Evolutionary conservation across 1,140 invertebrate genomes (phyloP), one percentile per base, ranked within the genome.

Genomic region (Melipona quadrifasciata): DNA sequence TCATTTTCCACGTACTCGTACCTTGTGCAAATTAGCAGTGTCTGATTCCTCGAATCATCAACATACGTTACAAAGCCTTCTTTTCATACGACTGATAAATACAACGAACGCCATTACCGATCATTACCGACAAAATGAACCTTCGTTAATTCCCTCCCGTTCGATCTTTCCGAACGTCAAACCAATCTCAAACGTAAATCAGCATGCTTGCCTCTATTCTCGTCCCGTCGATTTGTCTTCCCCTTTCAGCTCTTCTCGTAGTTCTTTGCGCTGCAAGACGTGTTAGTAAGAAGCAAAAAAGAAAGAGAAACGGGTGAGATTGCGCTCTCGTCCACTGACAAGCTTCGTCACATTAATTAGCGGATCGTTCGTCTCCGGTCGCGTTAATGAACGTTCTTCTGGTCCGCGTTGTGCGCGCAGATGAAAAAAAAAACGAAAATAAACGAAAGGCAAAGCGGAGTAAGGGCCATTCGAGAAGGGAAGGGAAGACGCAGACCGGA

Each of bases 331-430:
- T 87, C 81, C 58, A 80, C 80, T 82, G 82, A 87, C 82, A 86
- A 90, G 88, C 81, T 86, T 90, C 80, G 84, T 87, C 80, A 81
- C 87, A 90, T 91, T 91, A 90, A 91, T 91, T 91, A 91, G 84
- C 78, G 82, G 70, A 85, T 86, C 85, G 75, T 84, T 84, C 71
- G 67, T 75, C 64, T 55, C 76, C 47, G 78, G 58, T 51, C 77
- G 68, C 80, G 83, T 82, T 90, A 91, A 91, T 85, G 85, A 91
- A 91, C 87, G 81, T 68, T 86, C 61, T 74, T 86, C 39, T 8
- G 68, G 87, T 70, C 64, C 74, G 58, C 67, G 82, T 79, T 83
- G 84, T 12, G 74, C 80, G 87, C 71, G n/a, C n/a, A n/a, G n/a
- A n/a, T n/a, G n/a, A n/a, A n/a, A n/a, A n/a, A n/a, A 76, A 76